phyloP scores from a whole-genome alignment of 2,113 vertebrate genomes.

The Neoarius graeffei region DNA sequence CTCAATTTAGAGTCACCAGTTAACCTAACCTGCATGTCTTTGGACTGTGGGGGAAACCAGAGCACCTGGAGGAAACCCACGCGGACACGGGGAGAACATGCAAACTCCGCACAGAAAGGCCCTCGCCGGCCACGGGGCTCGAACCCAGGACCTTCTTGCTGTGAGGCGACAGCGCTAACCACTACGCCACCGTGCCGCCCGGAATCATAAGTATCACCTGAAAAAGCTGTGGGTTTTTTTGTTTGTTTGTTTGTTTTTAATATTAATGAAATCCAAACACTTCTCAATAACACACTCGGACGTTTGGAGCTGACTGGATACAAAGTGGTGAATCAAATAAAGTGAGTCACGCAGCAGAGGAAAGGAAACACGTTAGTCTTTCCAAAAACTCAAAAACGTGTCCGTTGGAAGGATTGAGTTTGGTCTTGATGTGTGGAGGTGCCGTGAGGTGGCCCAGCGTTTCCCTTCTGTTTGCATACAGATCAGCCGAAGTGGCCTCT shows the following conservation, averaged over 20 bases:
- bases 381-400: background rate
- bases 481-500: constrained; percentile 22
- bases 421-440: constrained; percentile 30
- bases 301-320: no score
- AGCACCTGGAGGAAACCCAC: no score
- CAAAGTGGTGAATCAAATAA: background rate
- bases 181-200: no score
- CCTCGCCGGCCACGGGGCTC: no score
- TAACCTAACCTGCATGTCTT: no score
- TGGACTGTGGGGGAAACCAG: no score
- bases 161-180: no score
- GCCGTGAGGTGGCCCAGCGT: constrained; percentile 8
- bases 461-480: constrained; percentile 15
- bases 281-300: background rate
- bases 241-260: background rate
- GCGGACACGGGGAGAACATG: no score
- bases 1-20: no score
- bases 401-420: background rate
- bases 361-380: background rate
- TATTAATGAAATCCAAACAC: background rate
- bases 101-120: no score
- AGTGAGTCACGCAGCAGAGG: background rate
- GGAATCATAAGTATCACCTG: constrained; percentile 13
- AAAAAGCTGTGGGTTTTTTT: background rate
- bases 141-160: no score